Evolutionary conservation across 2,888 invertebrate genomes (phyloP), one percentile per base, ranked within the genome.

Genomic region (Harpalus rubripes): DNA sequence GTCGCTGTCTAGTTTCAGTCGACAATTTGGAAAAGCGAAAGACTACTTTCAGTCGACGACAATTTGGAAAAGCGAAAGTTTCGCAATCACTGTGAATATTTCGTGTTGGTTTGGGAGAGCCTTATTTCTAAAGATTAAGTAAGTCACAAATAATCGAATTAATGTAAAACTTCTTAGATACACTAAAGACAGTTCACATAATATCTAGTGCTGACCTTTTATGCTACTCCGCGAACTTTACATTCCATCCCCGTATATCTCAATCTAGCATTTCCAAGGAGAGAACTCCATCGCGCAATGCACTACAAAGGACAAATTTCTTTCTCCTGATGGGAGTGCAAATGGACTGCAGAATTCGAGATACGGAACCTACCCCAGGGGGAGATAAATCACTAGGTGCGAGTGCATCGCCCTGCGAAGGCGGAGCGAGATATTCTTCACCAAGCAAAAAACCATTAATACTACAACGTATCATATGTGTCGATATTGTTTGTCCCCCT

Each of bases 361-460:
- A 81, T 81, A 61, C 32, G 16, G n/a, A 56, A 15, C 44, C 65
- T 7, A 56, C 65, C 52, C 81, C 65, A 15, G 41, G 59, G 65
- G 32, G 44, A 72, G 56, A 82, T 82, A 82, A 72, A 72, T 82
- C 82, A 82, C 32, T 52, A 81, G 81, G 68, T 74, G 74, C 39
- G 39, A 72, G 72, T 82, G 72, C 72, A 81, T 81, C 63, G 18
- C 10, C 18, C 44, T 52, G 10, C 10, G 44, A 10, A 8, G 44
- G 10, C 44, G 8, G 44, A 32, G 44, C 1, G 7, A 52, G 10
- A 12, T 52, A 52, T 10, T 10, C 44, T 52, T 6, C 44, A 12
- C 44, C 10, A 32, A n/a, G 26, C 68, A 15, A 26, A 32, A n/a
- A 32, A n/a, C 39, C 39, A 68, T 68, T 81, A 81, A 56, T 78